Base-by-base conservation (phyloP, 2,113 vertebrate genomes). In the Sylvia atricapilla region DNA sequence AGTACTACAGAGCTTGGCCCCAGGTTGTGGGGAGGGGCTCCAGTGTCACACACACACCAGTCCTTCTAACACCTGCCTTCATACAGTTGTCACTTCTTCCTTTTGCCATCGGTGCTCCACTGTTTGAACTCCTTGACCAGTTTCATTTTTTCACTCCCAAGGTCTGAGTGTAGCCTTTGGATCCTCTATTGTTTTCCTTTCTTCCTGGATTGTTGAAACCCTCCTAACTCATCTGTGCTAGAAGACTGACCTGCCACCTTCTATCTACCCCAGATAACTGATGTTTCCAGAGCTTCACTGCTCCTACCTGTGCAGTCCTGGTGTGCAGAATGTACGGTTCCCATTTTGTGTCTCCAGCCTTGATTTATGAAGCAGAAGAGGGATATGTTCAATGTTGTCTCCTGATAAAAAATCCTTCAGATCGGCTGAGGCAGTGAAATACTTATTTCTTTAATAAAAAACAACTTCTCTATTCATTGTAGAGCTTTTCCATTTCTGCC, bases 1-100 rank as follows among this genome's bases (percentile, higher is more conserved):
- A 49, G 17, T 10, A 9, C 16, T 1, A 0, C 6, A 0, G 0
- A 58, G 39, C 9, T 33, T 30, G 9, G 8, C 8, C 14, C 4
- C 24, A 24, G 76, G 3, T 16, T n/a, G 25, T 39, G 8, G 24
- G 6, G 30, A 13, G 1, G 8, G 10, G 3, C 8, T 77, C 43
- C 49, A 23, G 13, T 24, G 14, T 15, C 64, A 39, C 23, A 3
- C 21, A 10, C 37, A 11, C 10, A n/a, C 10, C 30, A 49, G 44
- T 49, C 13, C 37, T 62, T 77, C 44, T 23, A 23, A 35, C 15
- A 31, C 4, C 14, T 1, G 0, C 43, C n/a, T 56, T 52, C 56
- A 37, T 35, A 39, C 10, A 55, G 35, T 5, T 39, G 30, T 63
- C 18, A 21, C 8, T 33, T 74, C n/a, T 33, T 79, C 24, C 9